phyloP scores from a whole-genome alignment of 2,888 invertebrate species.

The Agrochola macilenta region DNA sequence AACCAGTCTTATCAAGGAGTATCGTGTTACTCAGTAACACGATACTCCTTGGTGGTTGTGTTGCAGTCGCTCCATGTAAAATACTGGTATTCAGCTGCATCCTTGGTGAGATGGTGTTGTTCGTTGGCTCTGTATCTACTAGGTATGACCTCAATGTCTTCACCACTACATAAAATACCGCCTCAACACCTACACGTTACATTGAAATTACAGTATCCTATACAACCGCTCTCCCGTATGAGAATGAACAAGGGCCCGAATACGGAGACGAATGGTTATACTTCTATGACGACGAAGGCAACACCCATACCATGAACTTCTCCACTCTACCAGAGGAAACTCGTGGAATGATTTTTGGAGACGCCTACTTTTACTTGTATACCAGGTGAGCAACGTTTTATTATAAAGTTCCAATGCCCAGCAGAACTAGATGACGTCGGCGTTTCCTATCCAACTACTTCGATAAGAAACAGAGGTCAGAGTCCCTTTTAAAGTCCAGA shows the following conservation, averaged over 20 bases:
- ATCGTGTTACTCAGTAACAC: too few relatives aligned
- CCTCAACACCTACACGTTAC: neutral
- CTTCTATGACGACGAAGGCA: slow-evolving; percentile 85
- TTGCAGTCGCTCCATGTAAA: too few relatives aligned
- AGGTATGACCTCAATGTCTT: neutral
- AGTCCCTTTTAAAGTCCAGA: neutral
- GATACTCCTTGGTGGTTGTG: too few relatives aligned
- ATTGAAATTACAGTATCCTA: slow-evolving; percentile 61
- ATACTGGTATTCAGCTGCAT: too few relatives aligned
- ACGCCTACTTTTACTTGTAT: slow-evolving; percentile 86
- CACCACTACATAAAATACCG: neutral
- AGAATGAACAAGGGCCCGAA: slow-evolving; percentile 73
- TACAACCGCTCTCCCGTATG: slow-evolving; percentile 65
- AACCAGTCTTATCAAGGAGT: too few relatives aligned
- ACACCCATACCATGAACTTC: slow-evolving; percentile 81
- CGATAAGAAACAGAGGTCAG: neutral
- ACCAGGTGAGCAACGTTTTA: slow-evolving; percentile 76
- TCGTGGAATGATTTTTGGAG: slow-evolving; percentile 76
- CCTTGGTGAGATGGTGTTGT: too few relatives aligned
- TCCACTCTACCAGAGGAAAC: slow-evolving; percentile 77
- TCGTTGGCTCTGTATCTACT: neutral
- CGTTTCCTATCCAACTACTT: neutral
- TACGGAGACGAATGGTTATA: slow-evolving; percentile 87
- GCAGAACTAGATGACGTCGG: neutral
- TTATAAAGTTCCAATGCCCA: neutral